These are phyloP conservation scores for Nomada ferruginata DNA, from an alignment of 2,888 invertebrate genomes.

Conservation along the genomic window DNA sequence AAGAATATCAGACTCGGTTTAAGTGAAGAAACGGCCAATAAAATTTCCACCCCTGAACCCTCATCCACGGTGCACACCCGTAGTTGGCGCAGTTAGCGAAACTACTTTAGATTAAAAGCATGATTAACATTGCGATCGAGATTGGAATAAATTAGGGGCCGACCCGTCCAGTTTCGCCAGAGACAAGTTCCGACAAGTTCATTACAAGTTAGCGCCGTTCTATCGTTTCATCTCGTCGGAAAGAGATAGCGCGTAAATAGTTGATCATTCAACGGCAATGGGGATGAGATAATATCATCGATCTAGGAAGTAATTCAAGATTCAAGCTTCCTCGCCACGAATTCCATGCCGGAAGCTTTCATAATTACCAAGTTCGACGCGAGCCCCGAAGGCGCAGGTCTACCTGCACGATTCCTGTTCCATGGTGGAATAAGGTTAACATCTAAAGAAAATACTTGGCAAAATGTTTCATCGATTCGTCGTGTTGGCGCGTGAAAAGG, in stretches of 20 bases:
- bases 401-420: slow-evolving; percentile 11
- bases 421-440: slow-evolving; percentile 27
- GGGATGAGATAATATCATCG: slow-evolving; percentile 45
- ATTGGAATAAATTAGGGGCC: slow-evolving; percentile 12
- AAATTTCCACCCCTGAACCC: background rate
- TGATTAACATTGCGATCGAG: slow-evolving; percentile 5
- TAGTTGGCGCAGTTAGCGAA: background rate
- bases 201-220: slow-evolving; percentile 12
- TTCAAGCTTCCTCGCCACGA: slow-evolving; percentile 48
- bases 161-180: background rate
- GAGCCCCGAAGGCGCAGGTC: slow-evolving; percentile 7
- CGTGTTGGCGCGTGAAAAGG: too few species aligned
- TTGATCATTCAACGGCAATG: slow-evolving; percentile 29
- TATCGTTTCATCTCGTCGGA: slow-evolving; percentile 11
- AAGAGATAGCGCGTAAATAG: slow-evolving; percentile 27
- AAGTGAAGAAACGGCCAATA: background rate
- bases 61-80: background rate
- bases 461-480: background rate
- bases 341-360: slow-evolving; percentile 71
- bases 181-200: slow-evolving; percentile 2
- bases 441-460: background rate
- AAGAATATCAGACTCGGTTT: background rate
- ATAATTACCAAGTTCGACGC: slow-evolving; percentile 77
- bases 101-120: slow-evolving; percentile 4
- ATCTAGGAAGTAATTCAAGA: slow-evolving; percentile 49